These are phyloP conservation scores for Cepaea nemoralis DNA, from an alignment of 1,140 invertebrate species.

Conservation along the genomic window DNA sequence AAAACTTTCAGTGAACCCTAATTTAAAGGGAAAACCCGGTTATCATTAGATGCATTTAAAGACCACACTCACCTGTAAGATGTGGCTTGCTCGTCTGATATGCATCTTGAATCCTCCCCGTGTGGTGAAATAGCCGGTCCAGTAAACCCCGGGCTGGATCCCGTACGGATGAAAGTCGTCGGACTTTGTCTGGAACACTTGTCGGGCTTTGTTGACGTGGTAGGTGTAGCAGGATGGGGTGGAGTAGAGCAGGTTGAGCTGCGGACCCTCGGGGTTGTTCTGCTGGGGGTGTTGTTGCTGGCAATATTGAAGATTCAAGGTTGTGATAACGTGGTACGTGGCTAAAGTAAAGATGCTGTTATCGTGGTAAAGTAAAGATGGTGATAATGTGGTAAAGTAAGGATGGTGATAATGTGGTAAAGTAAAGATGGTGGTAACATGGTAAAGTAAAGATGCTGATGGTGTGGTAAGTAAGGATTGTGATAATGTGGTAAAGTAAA, in stretches of 20 bases:
- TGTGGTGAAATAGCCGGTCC: slow-evolving; percentile 95
- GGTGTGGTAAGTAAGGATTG: no score
- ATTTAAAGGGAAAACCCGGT: no score
- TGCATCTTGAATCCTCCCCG: slow-evolving; percentile 83
- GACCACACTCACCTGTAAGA: slow-evolving; percentile 77
- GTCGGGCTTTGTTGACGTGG: slow-evolving; percentile 79
- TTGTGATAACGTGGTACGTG: no score
- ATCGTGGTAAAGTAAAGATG: no score
- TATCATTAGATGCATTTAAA: no score
- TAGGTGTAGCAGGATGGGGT: slow-evolving; percentile 93
- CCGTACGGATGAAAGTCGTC: slow-evolving; percentile 94
- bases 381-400: no score
- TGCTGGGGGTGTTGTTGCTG: neutral
- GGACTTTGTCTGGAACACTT: slow-evolving; percentile 78
- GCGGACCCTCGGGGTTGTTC: slow-evolving; percentile 38
- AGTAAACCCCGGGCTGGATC: slow-evolving; percentile 82
- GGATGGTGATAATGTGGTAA: no score
- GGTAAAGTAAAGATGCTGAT: no score
- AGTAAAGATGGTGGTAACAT: no score
- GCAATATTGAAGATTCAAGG: neutral
- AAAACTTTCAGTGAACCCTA: no score
- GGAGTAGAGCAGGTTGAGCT: slow-evolving; percentile 88
- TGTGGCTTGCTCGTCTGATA: slow-evolving; percentile 82
- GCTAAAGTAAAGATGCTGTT: no score
- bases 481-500: no score